phyloP scores from a whole-genome alignment of 2,113 vertebrate species.

The Kobus ellipsiprymnus region DNA sequence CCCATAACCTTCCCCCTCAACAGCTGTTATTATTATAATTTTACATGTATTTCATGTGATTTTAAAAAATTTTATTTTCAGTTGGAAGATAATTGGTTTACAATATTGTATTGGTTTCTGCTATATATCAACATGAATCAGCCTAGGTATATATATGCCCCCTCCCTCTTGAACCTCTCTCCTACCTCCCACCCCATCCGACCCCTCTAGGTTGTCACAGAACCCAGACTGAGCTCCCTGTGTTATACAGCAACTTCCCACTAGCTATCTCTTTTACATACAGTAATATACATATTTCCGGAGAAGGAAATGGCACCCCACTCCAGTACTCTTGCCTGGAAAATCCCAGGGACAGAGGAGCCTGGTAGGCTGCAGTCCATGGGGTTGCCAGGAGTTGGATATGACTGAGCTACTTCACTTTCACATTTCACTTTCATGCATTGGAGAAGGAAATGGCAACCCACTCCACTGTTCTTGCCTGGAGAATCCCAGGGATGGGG shows the following conservation, averaged over 20 bases:
- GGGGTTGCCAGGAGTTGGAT: no score
- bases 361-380: no score
- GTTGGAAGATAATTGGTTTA: neutral
- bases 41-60: neutral
- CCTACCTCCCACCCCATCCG: neutral
- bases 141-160: neutral
- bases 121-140: neutral
- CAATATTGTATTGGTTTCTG: neutral
- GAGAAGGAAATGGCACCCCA: no score
- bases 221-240: neutral
- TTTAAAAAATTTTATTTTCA: neutral
- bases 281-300: neutral
- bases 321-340: no score
- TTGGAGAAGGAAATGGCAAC: no score
- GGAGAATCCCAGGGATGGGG: rapidly evolving
- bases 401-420: no score
- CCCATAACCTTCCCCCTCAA: neutral
- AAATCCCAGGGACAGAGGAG: no score
- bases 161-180: neutral
- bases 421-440: no score
- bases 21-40: neutral
- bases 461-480: no score
- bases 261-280: neutral
- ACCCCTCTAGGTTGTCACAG: neutral
- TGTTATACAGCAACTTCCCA: neutral